These are phyloP conservation scores for Listronotus oregonensis DNA, from an alignment of 1,140 invertebrate species.

Conservation along the genomic window DNA sequence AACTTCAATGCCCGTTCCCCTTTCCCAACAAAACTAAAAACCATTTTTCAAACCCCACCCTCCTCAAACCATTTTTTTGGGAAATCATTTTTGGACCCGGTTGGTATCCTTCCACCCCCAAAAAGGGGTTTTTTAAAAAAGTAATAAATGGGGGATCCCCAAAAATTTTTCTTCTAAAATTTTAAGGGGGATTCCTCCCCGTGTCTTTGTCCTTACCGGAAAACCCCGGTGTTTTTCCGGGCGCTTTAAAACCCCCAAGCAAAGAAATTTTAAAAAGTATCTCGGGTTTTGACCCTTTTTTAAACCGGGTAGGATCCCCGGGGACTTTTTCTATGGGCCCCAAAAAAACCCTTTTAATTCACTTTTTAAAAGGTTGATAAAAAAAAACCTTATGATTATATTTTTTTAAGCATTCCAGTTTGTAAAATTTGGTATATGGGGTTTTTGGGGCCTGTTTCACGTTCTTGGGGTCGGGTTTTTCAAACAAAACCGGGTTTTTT, in stretches of 20 bases:
- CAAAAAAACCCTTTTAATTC: neutral
- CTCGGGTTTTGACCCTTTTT: slow-evolving; percentile 38
- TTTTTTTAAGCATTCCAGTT: no score
- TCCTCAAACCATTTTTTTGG: slow-evolving; percentile 34
- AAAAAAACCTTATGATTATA: neutral
- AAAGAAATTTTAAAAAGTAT: slow-evolving; percentile 35
- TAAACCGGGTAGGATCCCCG: slow-evolving; percentile 8
- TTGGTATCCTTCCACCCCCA: slow-evolving; percentile 52
- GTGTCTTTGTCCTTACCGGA: slow-evolving; percentile 52
- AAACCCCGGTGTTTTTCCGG: slow-evolving; percentile 51
- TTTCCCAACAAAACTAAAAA: slow-evolving; percentile 45
- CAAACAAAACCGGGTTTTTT: no score
- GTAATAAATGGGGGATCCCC: neutral
- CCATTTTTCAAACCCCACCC: slow-evolving; percentile 49
- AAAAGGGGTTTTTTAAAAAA: slow-evolving; percentile 46
- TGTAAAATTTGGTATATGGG: no score
- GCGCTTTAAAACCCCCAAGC: slow-evolving; percentile 45
- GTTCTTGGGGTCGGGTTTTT: no score
- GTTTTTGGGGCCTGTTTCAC: no score
- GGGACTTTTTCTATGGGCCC: slow-evolving; percentile 27
- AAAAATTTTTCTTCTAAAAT: slow-evolving; percentile 10
- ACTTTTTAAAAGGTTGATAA: neutral
- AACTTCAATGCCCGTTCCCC: slow-evolving; percentile 23
- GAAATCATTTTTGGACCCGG: slow-evolving; percentile 38
- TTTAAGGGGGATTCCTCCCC: slow-evolving; percentile 44